These are phyloP conservation scores for Etheostoma perlongum DNA, from an alignment of 2,797 vertebrate species.

Conservation along the genomic window DNA sequence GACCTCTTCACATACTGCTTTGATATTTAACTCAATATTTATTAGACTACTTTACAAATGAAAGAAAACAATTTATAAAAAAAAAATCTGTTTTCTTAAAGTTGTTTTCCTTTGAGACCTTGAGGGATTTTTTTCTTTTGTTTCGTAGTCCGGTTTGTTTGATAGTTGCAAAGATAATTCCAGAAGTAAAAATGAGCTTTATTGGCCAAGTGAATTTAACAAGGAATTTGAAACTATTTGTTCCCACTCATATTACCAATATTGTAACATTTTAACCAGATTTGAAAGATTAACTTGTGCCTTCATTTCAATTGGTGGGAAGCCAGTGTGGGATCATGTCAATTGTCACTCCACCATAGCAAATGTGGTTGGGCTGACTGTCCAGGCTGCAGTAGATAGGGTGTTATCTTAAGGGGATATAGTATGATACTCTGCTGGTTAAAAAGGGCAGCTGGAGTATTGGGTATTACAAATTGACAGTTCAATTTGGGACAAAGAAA, in stretches of 20 bases:
- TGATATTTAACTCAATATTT: background rate
- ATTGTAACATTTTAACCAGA: background rate
- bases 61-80: background rate
- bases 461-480: background rate
- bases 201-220: too few relatives aligned
- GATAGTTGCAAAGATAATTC: background rate
- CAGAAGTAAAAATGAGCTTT: background rate
- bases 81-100: background rate
- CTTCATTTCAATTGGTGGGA: background rate
- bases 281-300: background rate
- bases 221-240: too few relatives aligned
- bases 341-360: background rate
- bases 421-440: background rate
- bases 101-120: background rate
- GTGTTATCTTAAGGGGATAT: background rate
- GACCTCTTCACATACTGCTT: slow-evolving; percentile 7
- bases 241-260: background rate
- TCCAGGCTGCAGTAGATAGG: background rate
- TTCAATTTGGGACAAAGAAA: too few relatives aligned
- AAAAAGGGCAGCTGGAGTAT: background rate
- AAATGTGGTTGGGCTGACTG: background rate
- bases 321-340: background rate
- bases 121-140: background rate
- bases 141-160: background rate
- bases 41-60: background rate